phyloP scores from a whole-genome alignment of 2,888 invertebrate genomes.

The Mimas tiliae region DNA sequence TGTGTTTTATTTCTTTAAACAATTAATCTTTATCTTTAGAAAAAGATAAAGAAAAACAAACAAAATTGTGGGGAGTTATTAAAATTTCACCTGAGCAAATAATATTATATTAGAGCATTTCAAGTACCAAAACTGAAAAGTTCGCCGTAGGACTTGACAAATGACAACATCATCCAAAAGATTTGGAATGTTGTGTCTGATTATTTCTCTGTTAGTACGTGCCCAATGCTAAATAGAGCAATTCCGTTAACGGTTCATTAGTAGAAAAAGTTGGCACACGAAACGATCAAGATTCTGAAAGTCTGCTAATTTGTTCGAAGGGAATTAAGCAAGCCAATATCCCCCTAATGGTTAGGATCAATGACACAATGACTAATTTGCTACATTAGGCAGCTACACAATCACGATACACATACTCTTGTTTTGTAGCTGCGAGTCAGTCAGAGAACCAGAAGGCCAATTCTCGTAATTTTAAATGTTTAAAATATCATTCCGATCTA shows the following conservation, averaged over 20 bases:
- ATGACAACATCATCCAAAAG: no score
- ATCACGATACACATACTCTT: neutral
- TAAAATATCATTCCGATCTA: no score
- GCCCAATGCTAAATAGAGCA: neutral
- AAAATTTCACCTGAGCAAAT: no score
- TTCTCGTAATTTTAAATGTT: no score
- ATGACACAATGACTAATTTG: neutral
- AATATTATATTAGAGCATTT: no score
- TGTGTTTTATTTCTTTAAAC: no score
- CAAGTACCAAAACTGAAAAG: no score
- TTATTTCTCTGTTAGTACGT: neutral
- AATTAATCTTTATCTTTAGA: no score
- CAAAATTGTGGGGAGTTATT: no score
- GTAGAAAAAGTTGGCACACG: neutral
- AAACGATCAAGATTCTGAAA: neutral
- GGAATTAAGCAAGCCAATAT: neutral
- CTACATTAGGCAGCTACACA: neutral
- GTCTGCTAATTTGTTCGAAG: neutral
- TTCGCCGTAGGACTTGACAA: no score
- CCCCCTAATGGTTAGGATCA: neutral
- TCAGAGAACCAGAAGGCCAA: no score
- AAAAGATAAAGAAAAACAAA: no score
- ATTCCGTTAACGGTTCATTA: neutral
- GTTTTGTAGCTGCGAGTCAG: neutral
- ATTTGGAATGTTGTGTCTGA: neutral